Base-by-base conservation (phyloP, 2,888 invertebrate species). In the Conistra vaccinii region DNA sequence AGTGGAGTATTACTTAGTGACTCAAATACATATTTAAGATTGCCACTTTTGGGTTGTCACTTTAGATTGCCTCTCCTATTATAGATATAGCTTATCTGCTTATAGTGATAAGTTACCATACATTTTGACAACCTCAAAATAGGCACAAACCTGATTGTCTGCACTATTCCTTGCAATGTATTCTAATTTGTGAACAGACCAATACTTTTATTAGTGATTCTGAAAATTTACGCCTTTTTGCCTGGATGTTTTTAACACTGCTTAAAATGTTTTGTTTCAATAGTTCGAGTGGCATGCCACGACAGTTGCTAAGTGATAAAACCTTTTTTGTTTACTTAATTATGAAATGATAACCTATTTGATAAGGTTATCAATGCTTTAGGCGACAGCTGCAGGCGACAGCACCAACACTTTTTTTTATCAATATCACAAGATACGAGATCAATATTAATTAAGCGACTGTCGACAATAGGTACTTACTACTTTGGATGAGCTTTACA, bases 401-500 rank as follows among this genome's bases (percentile, higher is more conserved):
- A 48, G n/a, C 20, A 81, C 67, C n/a, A n/a, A 81, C 62, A 67
- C 12, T 3, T 12, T 45, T 7, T 79, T 23, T 63, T 26, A 74
- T 74, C 61, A 35, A 20, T 55, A 66, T 26, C 12, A 20, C 23
- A 20, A 53, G 29, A 51, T 51, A 29, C 9, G 14, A 35, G 17
- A 77, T 23, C n/a, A 26, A 12, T 26, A 35, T 9, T 48, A 23
- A 29, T 45, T 23, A 29, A 20, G 14, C 14, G 5, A 65, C 4
- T 65, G 51, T n/a, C 12, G n/a, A 48, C n/a, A 57, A 29, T 26
- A 57, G 7, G 57, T 57, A 57, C 14, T 6, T 23, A 23, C n/a
- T 53, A 48, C 48, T 48, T 48, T 48, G 48, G 23, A 48, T 53
- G n/a, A n/a, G 4, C 10, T 53, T n/a, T 53, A 51, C 9, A 51